Evolutionary conservation across 1,140 invertebrate genomes (phyloP), one percentile per base, ranked within the genome.

Genomic region (Lasioglossum baleicum): DNA sequence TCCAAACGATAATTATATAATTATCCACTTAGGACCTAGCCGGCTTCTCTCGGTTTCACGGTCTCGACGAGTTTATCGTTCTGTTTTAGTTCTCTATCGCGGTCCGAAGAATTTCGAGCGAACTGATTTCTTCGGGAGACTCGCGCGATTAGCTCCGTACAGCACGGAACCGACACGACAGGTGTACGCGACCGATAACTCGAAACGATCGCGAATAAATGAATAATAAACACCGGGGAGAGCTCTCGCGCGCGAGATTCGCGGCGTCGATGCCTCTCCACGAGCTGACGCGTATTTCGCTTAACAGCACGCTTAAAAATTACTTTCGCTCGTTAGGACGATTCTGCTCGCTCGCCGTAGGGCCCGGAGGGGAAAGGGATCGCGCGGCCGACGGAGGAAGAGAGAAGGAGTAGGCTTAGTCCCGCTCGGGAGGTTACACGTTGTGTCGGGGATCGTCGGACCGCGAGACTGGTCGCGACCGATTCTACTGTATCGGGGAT

Each of bases 291-390:
- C 17, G 35, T 60, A 26, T 75, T 75, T 66, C 61, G 8, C 44
- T 75, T 67, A 75, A 56, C 42, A 51, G 7, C 44, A 2, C 20
- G 35, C 17, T 76, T 60, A 48, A 76, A 68, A 76, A 69, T 58
- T 76, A 60, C 74, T 75, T 75, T 75, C 64, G 64, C 74, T 75
- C 74, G 65, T 76, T 76, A 68, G 68, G 42, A 31, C 26, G 64
- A 76, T 76, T 75, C 73, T 66, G 17, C 10, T 10, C 20, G 65
- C n/a, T 31, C 42, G 48, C n/a, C 26, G 4, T 4, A 11, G 7
- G 42, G 11, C n/a, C 11, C 15, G 11, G n/a, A 7, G 8, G 13
- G 13, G 44, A 53, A 4, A 31, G 44, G 40, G 20, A 7, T 22
- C 20, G 20, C 6, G 20, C n/a, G 56, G 5, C 7, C 63, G 63